Conservation (phyloP, 2,888 invertebrate species). For the Pharmacophagus antenor region DNA sequence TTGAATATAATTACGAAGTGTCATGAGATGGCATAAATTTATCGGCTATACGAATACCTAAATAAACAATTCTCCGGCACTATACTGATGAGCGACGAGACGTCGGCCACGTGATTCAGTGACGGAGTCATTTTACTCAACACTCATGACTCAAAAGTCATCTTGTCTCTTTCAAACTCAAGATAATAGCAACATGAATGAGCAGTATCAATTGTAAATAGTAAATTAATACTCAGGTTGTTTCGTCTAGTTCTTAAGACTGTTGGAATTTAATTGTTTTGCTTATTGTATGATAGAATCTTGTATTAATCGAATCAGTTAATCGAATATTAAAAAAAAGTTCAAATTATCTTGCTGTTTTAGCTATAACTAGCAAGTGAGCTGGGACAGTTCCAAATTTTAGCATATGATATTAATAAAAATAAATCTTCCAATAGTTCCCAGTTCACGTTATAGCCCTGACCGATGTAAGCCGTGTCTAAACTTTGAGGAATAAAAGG, state of each 20-base stretch:
- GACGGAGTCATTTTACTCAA: conserved; percentile 51
- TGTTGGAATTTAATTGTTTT: too few species aligned
- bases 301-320: too few species aligned
- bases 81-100: conserved; percentile 40
- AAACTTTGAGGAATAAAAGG: too few species aligned
- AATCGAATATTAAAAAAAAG: too few species aligned
- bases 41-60: conserved; percentile 19
- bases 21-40: conserved; percentile 30
- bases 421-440: too few species aligned
- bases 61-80: conserved; percentile 24
- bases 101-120: conserved; percentile 60
- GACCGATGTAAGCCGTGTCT: too few species aligned
- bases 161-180: conserved; percentile 32
- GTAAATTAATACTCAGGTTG: conserved; percentile 17
- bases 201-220: conserved; percentile 20
- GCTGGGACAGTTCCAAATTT: too few species aligned
- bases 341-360: too few species aligned
- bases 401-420: too few species aligned
- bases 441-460: too few species aligned
- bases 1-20: conserved; percentile 25
- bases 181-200: conserved; percentile 12
- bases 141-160: conserved; percentile 39
- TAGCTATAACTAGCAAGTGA: too few species aligned
- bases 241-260: conserved; percentile 1
- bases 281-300: too few species aligned